phyloP scores from a whole-genome alignment of 2,888 invertebrate species.

The Argynnis bischoffii region DNA sequence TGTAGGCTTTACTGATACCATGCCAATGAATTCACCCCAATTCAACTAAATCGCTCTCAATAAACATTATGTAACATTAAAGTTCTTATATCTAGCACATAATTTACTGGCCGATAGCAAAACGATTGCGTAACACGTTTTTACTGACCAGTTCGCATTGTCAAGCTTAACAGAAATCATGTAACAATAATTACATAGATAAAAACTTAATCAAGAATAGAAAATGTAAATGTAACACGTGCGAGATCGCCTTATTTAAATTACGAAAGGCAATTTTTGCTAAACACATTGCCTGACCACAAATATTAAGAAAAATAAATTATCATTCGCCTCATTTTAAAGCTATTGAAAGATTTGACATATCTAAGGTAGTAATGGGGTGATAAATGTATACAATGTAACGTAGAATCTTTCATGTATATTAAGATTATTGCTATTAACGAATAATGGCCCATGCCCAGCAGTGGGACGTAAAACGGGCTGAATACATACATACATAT shows the following conservation, averaged over 20 bases:
- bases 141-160: slow-evolving; percentile 29
- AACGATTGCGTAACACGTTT: slow-evolving; percentile 24
- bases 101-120: slow-evolving; percentile 26
- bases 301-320: neutral
- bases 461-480: too few species aligned
- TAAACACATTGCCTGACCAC: neutral
- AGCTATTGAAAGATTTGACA: too few species aligned
- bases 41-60: slow-evolving; percentile 39
- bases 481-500: too few species aligned
- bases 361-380: too few species aligned
- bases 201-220: slow-evolving; percentile 29
- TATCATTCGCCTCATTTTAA: too few species aligned
- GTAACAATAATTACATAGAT: slow-evolving; percentile 28
- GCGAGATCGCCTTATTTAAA: slow-evolving; percentile 1
- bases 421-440: too few species aligned
- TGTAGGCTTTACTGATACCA: slow-evolving; percentile 56
- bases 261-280: neutral
- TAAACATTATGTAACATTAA: slow-evolving; percentile 35
- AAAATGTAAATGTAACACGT: slow-evolving; percentile 34
- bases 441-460: too few species aligned
- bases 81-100: slow-evolving; percentile 31
- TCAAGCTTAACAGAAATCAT: slow-evolving; percentile 29
- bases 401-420: too few species aligned
- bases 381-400: too few species aligned
- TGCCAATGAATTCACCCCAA: slow-evolving; percentile 41